Conservation (phyloP, 2,888 invertebrate genomes). For the Orthonevra nobilis region DNA sequence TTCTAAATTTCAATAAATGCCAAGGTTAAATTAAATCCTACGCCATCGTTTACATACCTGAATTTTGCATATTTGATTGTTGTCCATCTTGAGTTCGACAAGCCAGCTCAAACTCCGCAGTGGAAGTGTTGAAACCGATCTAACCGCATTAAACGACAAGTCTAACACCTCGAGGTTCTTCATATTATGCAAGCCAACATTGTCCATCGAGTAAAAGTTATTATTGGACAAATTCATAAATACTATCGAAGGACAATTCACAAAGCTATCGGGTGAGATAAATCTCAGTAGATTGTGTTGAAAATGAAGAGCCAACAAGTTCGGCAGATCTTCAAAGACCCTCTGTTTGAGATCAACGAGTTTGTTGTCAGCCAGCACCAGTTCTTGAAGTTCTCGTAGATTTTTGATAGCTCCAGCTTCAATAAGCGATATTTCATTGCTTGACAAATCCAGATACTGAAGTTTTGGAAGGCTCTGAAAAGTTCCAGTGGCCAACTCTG, state of each 20-base stretch:
- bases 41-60: conserved; percentile 80
- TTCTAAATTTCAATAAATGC: too few relatives aligned
- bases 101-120: conserved; percentile 90
- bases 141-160: conserved; percentile 89
- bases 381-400: conserved; percentile 85
- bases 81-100: conserved; percentile 91
- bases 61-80: conserved; percentile 90
- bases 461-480: conserved; percentile 87
- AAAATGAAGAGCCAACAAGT: conserved; percentile 84
- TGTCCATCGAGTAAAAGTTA: conserved; percentile 87
- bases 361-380: conserved; percentile 87
- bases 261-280: conserved; percentile 88
- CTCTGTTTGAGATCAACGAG: conserved; percentile 88
- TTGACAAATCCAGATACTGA: conserved; percentile 88
- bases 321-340: conserved; percentile 88
- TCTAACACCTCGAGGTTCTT: conserved; percentile 92
- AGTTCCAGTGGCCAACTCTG: conserved; percentile 85
- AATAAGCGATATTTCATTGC: conserved; percentile 88
- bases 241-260: conserved; percentile 88
- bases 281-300: conserved; percentile 89
- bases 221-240: conserved; percentile 92
- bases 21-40: too few relatives aligned
- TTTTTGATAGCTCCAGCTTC: conserved; percentile 87
- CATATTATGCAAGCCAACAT: conserved; percentile 87
- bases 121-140: conserved; percentile 85